phyloP scores from a whole-genome alignment of 1,140 invertebrate genomes.

The Centruroides sculpturatus region DNA sequence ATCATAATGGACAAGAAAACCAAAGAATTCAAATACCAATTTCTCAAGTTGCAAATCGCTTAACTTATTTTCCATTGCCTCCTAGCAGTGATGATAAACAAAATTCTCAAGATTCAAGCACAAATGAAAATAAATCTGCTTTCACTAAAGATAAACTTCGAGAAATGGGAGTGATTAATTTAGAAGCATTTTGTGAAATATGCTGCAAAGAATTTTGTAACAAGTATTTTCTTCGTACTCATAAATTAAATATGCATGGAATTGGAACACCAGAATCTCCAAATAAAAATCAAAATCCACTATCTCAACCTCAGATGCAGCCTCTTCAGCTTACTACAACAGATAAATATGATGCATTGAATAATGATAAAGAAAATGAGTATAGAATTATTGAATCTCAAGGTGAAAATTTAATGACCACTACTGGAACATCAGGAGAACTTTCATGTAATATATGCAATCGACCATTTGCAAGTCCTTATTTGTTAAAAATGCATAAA shows the following conservation, averaged over 20 bases:
- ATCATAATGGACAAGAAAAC: too few relatives aligned
- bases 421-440: conserved; percentile 9
- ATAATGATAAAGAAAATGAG: background rate
- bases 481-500: conserved; percentile 37
- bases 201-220: conserved; percentile 45
- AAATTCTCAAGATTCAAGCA: too few relatives aligned
- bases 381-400: background rate
- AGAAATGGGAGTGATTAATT: conserved; percentile 61
- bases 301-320: background rate
- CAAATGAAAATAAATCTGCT: background rate
- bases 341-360: conserved; percentile 1
- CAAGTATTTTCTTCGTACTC: conserved; percentile 41
- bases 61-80: too few relatives aligned
- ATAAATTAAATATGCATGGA: conserved; percentile 40
- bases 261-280: background rate
- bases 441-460: conserved; percentile 36
- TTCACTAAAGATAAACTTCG: conserved; percentile 52
- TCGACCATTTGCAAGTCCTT: conserved; percentile 38
- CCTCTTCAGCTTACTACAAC: background rate
- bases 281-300: background rate
- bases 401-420: background rate
- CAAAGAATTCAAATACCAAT: too few relatives aligned
- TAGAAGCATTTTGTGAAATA: conserved; percentile 49
- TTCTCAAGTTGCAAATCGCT: too few relatives aligned
- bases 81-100: too few relatives aligned